Base-by-base conservation (phyloP, 2,888 invertebrate genomes). In the Tenthredo notha region DNA sequence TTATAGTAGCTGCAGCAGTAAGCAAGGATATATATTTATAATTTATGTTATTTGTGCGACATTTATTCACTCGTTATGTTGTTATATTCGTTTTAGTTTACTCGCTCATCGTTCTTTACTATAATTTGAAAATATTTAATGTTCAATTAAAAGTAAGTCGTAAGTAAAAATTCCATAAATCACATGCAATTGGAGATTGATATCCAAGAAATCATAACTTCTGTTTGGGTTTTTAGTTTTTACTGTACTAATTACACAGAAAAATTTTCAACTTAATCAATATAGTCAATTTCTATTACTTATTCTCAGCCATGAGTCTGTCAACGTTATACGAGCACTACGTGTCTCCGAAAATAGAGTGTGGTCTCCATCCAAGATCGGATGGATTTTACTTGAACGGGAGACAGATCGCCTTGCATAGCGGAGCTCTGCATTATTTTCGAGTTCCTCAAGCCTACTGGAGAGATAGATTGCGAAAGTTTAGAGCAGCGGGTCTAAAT, bases 401-500 rank as follows among this genome's bases (percentile, higher is more conserved):
- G 18, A 91, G 90, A 86, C 88, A 89, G 40, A 87, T 93, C 29
- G 89, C 90, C 33, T 90, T 94, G 43, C 88, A 92, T 85, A 92
- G 92, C 6, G 97, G 97, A 0, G 96, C 96, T 0, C 94, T 98
- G 90, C 98, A 98, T 92, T 98, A 98, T 94, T 98, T 97, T 92
- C 95, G 98, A n/a, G 95, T 97, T 7, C 97, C 97, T 10, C 95
- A 96, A 37, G 94, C 94, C 18, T 96, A 96, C 89, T 98, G 98
- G 98, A 94, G 95, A 72, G 96, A 97, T 85, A 95, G 97, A 75
- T 93, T 98, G 86, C 94, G 95, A 74, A 96, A 97, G 90, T 93
- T 97, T 90, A 95, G 96, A 89, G 96, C 97, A 9, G 97, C 97
- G 43, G 98, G 98, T 1, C 94, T 98, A n/a, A 98, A 98, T 93